phyloP scores from a whole-genome alignment of 2,797 vertebrate species.

The Hoplostethus atlanticus region DNA sequence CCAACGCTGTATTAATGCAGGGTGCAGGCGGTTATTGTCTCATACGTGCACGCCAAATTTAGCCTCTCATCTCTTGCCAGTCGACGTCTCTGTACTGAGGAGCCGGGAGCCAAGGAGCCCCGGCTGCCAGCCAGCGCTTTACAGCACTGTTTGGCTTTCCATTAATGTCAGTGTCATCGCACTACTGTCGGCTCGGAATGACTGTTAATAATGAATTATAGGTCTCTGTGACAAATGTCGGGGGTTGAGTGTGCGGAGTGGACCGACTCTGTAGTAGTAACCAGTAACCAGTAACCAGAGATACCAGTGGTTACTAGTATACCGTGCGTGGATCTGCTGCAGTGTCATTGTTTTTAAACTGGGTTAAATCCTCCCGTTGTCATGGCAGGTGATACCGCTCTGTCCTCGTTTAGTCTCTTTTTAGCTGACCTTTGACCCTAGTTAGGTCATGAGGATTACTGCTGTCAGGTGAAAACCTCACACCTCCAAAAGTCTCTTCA shows the following conservation, averaged over 20 bases:
- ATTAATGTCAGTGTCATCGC: neutral
- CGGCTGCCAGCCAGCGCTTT: conserved; percentile 1
- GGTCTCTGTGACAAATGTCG: neutral
- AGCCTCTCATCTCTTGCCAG: conserved; percentile 8
- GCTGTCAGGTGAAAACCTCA: neutral
- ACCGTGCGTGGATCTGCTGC: neutral
- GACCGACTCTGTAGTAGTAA: too few species aligned
- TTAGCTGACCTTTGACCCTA: neutral
- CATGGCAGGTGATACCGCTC: neutral
- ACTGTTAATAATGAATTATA: neutral
- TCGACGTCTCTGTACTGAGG: neutral
- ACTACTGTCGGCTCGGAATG: neutral
- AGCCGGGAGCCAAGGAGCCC: neutral
- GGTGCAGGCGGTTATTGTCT: neutral
- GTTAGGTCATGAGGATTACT: neutral
- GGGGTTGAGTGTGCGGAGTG: too few species aligned
- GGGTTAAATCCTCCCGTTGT: neutral
- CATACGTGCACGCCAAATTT: conserved; percentile 21
- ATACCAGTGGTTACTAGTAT: neutral
- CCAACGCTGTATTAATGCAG: neutral
- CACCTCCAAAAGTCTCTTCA: too few species aligned
- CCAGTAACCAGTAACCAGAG: neutral
- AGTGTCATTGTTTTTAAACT: neutral
- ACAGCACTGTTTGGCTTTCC: neutral
- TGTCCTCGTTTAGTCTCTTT: neutral